These are phyloP conservation scores for Torymus aiolomorphi DNA, from an alignment of 2,888 invertebrate species.

Conservation along the genomic window DNA sequence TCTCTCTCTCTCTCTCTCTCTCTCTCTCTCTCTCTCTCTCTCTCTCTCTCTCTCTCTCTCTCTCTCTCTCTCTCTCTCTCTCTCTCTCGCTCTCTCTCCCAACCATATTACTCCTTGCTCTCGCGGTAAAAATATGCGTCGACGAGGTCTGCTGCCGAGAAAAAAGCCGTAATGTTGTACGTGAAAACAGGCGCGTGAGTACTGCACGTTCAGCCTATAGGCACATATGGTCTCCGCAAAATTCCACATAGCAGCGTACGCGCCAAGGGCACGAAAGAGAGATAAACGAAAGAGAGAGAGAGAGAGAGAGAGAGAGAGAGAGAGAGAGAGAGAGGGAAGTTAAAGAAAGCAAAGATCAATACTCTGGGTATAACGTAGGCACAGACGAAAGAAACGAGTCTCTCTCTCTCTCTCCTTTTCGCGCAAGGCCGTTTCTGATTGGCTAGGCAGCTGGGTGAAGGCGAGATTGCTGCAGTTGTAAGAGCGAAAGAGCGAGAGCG, in stretches of 20 bases:
- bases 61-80: too few species aligned
- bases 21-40: too few species aligned
- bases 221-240: constrained; percentile 17
- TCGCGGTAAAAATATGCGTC: too few species aligned
- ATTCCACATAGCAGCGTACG: constrained; percentile 24
- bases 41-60: too few species aligned
- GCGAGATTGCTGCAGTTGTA: constrained; percentile 61
- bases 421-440: constrained; percentile 68
- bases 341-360: constrained; percentile 61
- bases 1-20: too few species aligned
- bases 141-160: background rate
- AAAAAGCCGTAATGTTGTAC: background rate
- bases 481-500: constrained; percentile 42
- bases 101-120: too few species aligned
- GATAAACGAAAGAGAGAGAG: constrained; percentile 45
- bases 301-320: background rate
- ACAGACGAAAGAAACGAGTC: constrained; percentile 54
- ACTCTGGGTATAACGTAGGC: constrained; percentile 16
- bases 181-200: background rate
- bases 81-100: too few species aligned
- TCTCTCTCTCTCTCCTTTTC: constrained; percentile 20
- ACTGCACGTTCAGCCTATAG: background rate
- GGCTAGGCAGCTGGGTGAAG: constrained; percentile 68
- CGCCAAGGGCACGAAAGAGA: constrained; percentile 38
- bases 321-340: constrained; percentile 47